Base-by-base conservation (phyloP, 2,888 invertebrate species). In the Lepidonotus clava region DNA sequence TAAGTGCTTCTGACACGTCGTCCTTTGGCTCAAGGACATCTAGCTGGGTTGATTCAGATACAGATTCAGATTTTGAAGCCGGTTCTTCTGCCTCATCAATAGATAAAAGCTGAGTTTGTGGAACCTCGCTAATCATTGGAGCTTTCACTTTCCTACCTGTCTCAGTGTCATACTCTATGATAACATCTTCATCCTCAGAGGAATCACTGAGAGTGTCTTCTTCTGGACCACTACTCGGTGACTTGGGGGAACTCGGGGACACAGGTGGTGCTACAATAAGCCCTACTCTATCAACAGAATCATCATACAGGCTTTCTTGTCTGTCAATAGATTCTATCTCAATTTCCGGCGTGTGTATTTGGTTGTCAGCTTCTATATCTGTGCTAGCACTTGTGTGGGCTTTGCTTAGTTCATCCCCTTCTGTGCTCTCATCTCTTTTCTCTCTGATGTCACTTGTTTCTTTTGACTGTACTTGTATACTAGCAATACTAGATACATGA, bases 71-170 rank as follows among this genome's bases (percentile, higher is more conserved):
- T 46, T 80, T 80, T 41, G 80, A 80, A 24, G 46, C 41, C 46
- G 80, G 80, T 34, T 80, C 80, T 28, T 80, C 80, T 80, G 34
- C 80, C 34, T 80, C 80, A 80, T 80, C 80, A 46, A 80, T 80
- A 8, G 80, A 80, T 28, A 80, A 24, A 24, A 80, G 28, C 21
- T 80, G 80, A 14, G 80, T 46, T 32, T 80, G 80, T 28, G 41
- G 80, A 14, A 80, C 18, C 24, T 80, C 80, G 32, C 80, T 28
- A 11, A 80, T 46, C 11, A 41, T 5, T 5, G 80, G 80, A 11
- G 80, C 80, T 51, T 80, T 80, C 34, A 24, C 18, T n/a, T 46
- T 80, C 4, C 28, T 80, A 8, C 80, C 80, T 46, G 80, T 80
- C 28, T 80, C 46, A n/a, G 80, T 80, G 24, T 80, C 80, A 80